Evolutionary conservation across 2,797 vertebrate species (phyloP).

Genomic region (Bryconaethiops microstoma): DNA sequence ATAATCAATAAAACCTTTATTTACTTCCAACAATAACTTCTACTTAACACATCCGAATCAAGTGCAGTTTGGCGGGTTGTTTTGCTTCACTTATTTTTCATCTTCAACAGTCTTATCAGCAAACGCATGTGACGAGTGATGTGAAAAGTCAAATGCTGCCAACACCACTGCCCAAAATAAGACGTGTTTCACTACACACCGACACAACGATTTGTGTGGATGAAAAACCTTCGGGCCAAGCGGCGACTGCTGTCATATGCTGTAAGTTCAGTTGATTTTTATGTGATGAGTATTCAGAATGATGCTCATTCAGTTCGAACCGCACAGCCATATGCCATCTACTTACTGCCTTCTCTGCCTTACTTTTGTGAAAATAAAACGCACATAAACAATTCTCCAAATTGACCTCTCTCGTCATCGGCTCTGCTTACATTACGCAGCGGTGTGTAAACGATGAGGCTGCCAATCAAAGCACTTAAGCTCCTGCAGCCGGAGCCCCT

Average conservation of each 20-base stretch:
- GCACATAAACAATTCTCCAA: conserved; percentile 1
- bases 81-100: not conserved
- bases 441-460: not conserved
- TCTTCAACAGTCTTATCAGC: not conserved
- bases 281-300: not conserved
- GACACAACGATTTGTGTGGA: conserved; percentile 1
- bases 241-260: conserved; percentile 13
- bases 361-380: conserved; percentile 1
- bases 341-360: conserved; percentile 4
- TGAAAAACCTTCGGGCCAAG: not conserved
- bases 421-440: conserved; percentile 23
- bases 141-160: not conserved
- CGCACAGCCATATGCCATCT: conserved; percentile 24
- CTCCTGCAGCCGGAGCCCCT: not conserved
- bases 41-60: too few species aligned
- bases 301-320: conserved; percentile 8
- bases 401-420: conserved; percentile 27
- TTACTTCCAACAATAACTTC: not conserved
- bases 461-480: conserved; percentile 11
- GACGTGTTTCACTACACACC: not conserved
- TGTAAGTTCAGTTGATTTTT: conserved; percentile 8
- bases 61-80: not conserved
- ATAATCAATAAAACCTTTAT: not conserved
- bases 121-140: not conserved
- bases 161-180: not conserved